phyloP scores from a whole-genome alignment of 2,797 vertebrate genomes.

The Microctenopoma steveboyesi region DNA sequence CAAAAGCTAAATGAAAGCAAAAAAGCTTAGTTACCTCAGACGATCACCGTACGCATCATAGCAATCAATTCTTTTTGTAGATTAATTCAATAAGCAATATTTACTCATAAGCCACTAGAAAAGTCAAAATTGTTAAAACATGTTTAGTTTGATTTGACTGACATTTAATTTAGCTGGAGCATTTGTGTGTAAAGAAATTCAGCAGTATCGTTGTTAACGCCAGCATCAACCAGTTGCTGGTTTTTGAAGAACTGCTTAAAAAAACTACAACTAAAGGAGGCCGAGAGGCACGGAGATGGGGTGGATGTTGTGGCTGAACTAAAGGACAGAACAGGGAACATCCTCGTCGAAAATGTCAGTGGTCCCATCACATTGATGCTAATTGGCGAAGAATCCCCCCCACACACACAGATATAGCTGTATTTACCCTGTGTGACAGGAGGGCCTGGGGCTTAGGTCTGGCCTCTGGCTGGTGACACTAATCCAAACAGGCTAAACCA shows the following conservation, averaged over 20 bases:
- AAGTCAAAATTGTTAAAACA: neutral
- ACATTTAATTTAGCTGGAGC: too few relatives aligned
- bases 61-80: neutral
- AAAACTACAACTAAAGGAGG: neutral
- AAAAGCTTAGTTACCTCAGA: neutral
- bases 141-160: too few relatives aligned
- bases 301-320: constrained; percentile 20
- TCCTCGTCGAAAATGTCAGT: constrained; percentile 64
- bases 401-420: constrained; percentile 40
- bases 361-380: constrained; percentile 61
- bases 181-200: too few relatives aligned
- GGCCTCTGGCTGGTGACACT: constrained; percentile 73
- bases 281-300: neutral
- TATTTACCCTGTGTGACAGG: constrained; percentile 73
- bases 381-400: constrained; percentile 67
- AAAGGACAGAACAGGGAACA: constrained; percentile 44
- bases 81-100: neutral
- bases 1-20: constrained; percentile 1
- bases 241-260: neutral
- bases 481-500: constrained; percentile 78
- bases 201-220: too few relatives aligned
- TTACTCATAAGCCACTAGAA: neutral
- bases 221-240: too few relatives aligned
- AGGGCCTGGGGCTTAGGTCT: constrained; percentile 62
- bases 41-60: neutral